These are phyloP conservation scores for Chaetogeoica ovagalla DNA, from an alignment of 2,888 invertebrate species.

Conservation along the genomic window DNA sequence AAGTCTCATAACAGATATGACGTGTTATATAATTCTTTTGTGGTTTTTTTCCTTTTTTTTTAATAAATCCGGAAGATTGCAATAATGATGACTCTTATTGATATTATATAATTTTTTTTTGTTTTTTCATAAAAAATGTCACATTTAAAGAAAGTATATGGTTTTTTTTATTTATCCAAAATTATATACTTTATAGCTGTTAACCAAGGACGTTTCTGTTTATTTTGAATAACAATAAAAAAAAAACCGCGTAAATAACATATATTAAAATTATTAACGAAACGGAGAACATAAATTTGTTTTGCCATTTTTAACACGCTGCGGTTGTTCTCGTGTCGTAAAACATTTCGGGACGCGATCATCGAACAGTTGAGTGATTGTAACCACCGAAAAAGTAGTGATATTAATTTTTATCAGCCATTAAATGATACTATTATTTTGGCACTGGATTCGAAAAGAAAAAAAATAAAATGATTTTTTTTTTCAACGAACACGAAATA, in stretches of 20 bases:
- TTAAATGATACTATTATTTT: neutral
- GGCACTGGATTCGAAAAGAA: neutral
- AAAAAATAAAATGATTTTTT: too few relatives aligned
- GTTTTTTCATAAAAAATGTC: too few relatives aligned
- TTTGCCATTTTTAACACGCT: neutral
- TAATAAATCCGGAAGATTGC: too few relatives aligned
- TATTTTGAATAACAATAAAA: slow-evolving; percentile 4
- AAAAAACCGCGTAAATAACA: neutral
- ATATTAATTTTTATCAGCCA: slow-evolving; percentile 10
- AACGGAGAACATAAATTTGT: slow-evolving; percentile 21
- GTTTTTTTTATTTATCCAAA: neutral
- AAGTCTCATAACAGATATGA: too few relatives aligned
- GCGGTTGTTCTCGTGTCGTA: neutral
- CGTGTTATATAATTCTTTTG: too few relatives aligned
- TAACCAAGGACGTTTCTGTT: slow-evolving; percentile 8
- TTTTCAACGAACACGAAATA: neutral
- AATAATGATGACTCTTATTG: too few relatives aligned
- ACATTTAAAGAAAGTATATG: too few relatives aligned
- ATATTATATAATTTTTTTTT: too few relatives aligned
- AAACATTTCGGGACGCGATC: neutral
- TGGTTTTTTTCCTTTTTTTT: too few relatives aligned
- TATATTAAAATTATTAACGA: slow-evolving; percentile 19
- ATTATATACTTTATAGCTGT: neutral
- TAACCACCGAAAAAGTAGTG: neutral
- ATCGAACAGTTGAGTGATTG: slow-evolving; percentile 10